Conservation (phyloP, 1,140 invertebrate genomes). For the Frieseomelitta varia region DNA sequence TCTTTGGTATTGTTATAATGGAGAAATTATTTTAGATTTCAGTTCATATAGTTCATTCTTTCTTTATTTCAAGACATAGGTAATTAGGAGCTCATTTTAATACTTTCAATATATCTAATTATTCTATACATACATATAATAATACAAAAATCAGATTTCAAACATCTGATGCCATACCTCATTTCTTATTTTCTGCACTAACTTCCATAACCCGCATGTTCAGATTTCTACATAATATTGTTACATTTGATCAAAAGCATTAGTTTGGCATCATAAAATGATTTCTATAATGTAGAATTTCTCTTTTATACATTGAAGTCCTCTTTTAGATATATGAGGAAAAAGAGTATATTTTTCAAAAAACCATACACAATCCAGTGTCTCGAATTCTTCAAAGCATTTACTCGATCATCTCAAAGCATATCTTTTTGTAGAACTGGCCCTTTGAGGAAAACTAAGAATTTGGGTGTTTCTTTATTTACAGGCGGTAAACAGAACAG, state of each 20-base stretch:
- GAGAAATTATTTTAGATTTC: slow-evolving; percentile 57
- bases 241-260: slow-evolving; percentile 38
- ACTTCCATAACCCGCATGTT: slow-evolving; percentile 58
- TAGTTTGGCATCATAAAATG: slow-evolving; percentile 29
- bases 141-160: slow-evolving; percentile 35
- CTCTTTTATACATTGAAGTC: slow-evolving; percentile 25
- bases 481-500: slow-evolving; percentile 82
- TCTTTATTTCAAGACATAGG: slow-evolving; percentile 68
- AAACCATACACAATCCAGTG: slow-evolving; percentile 49
- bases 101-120: slow-evolving; percentile 33
- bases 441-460: slow-evolving; percentile 78
- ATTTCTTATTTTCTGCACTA: slow-evolving; percentile 54
- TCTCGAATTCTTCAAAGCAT: slow-evolving; percentile 54
- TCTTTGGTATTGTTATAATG: slow-evolving; percentile 42
- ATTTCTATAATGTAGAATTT: slow-evolving; percentile 7
- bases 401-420: slow-evolving; percentile 65
- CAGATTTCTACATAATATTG: slow-evolving; percentile 31
- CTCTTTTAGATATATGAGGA: slow-evolving; percentile 62
- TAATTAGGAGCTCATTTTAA: slow-evolving; percentile 56
- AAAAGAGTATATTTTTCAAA: slow-evolving; percentile 56
- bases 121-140: slow-evolving; percentile 8
- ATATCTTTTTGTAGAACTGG: slow-evolving; percentile 78
- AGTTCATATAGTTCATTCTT: slow-evolving; percentile 57
- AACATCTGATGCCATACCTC: slow-evolving; percentile 33
- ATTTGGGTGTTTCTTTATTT: slow-evolving; percentile 73